Base-by-base conservation (phyloP, 2,888 invertebrate genomes). In the Leucoma salicis region DNA sequence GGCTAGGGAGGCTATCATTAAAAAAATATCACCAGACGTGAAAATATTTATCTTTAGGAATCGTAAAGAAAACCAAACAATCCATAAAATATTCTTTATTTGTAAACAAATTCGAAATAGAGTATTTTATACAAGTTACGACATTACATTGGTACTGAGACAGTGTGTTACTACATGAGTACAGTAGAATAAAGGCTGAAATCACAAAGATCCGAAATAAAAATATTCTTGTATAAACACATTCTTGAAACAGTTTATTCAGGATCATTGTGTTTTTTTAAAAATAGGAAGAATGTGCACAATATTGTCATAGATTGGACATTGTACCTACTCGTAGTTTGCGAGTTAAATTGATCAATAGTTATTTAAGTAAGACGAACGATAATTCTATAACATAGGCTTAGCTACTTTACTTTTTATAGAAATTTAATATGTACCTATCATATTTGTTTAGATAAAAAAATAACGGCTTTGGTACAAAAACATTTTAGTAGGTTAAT, bases 291-390 rank as follows among this genome's bases (percentile, higher is more conserved):
- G 72, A 66, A 59, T 66, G 74, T 66, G 69, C 69, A 46, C 66
- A 80, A 71, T 81, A 81, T 82, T 82, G 82, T 82, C 82, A 57
- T 68, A 57, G 41, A 56, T 78, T 81, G 78, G 82, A 80, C 78
- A 67, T 71, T 53, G 37, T 39, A 35, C 42, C n/a, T n/a, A n/a
- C n/a, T n/a, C n/a, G n/a, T n/a, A n/a, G 5, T 4, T 21, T 21
- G 21, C 10, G 10, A 14, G 21, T 21, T 8, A 21, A 21, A 21
- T 21, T 21, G 21, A 21, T 21, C 21, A 21, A 21, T 8, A 21
- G 21, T 2, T 21, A 21, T 8, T 5, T 21, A 21, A 8, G 3
- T 8, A 21, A 21, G 8, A 8, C 8, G 7, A 21, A 21, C 8
- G 21, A 21, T 6, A 21, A 21, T 21, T 6, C 21, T 21, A 4